phyloP scores from a whole-genome alignment of 2,888 invertebrate genomes.

The Serripes groenlandicus region DNA sequence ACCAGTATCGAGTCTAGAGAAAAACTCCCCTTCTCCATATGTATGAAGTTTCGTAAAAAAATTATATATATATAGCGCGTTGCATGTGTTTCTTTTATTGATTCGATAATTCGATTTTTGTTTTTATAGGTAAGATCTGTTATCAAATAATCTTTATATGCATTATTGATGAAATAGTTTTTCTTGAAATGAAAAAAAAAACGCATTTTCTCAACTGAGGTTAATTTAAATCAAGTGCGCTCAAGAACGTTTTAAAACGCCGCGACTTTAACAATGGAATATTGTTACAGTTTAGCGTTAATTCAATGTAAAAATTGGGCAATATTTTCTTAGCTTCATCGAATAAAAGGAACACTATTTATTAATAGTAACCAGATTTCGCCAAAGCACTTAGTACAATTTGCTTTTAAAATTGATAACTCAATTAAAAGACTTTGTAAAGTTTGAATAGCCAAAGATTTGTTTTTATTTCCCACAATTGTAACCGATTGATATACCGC shows the following conservation, averaged over 20 bases:
- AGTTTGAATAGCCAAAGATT: constrained; percentile 34
- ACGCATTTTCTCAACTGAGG: no score
- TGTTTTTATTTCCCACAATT: constrained; percentile 64
- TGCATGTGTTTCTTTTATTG: no score
- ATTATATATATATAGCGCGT: background rate
- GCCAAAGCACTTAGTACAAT: constrained; percentile 64
- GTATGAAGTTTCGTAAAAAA: background rate
- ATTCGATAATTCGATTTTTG: no score
- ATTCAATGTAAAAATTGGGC: constrained; percentile 49
- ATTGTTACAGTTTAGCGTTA: constrained; percentile 69
- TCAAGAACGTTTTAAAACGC: no score
- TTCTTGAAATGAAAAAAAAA: no score
- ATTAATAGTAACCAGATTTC: constrained; percentile 40
- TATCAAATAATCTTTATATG: no score
- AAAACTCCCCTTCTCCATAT: background rate
- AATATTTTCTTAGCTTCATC: constrained; percentile 60
- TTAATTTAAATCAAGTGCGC: no score
- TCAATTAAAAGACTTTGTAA: constrained; percentile 40
- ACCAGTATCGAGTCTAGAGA: background rate
- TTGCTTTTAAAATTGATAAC: constrained; percentile 61
- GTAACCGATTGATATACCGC: constrained; percentile 39
- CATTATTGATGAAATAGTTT: no score
- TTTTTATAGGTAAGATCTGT: no score
- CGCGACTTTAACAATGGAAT: constrained; percentile 18
- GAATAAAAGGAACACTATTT: constrained; percentile 13